These are phyloP conservation scores for Neotoma lepida DNA, from an alignment of 2,113 vertebrate species.

Conservation along the genomic window DNA sequence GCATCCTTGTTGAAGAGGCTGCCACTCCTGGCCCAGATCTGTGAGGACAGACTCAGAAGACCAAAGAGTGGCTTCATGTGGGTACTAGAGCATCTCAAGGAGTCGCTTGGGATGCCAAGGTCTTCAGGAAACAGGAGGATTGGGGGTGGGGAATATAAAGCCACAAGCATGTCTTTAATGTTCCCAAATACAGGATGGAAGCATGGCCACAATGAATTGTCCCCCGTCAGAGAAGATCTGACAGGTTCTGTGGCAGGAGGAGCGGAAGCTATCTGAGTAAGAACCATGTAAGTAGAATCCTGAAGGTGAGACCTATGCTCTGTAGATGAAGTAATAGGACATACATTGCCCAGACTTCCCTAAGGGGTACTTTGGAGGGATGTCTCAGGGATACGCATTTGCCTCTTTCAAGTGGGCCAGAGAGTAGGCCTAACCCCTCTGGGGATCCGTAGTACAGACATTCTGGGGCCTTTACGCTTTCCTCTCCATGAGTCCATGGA, in stretches of 20 bases:
- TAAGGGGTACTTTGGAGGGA: neutral
- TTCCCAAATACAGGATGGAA: constrained; percentile 51
- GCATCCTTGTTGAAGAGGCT: neutral
- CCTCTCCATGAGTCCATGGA: constrained; percentile 21
- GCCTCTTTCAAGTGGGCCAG: neutral
- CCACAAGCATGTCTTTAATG: constrained; percentile 35
- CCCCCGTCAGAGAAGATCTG: constrained; percentile 22
- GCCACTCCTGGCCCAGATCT: neutral
- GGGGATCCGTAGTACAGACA: neutral
- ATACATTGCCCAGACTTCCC: constrained; percentile 34
- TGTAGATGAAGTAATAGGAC: neutral
- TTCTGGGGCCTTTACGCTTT: neutral
- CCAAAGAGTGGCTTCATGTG: constrained; percentile 27
- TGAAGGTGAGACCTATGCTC: neutral
- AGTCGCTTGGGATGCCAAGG: constrained; percentile 31
- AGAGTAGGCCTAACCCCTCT: constrained; percentile 20
- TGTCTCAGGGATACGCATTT: constrained; percentile 2
- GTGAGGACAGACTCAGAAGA: constrained; percentile 25
- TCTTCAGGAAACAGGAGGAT: constrained; percentile 48
- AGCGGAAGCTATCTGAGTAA: constrained; percentile 17
- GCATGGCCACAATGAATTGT: neutral
- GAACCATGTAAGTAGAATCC: constrained; percentile 29
- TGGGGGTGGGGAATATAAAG: neutral
- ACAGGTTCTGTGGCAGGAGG: neutral
- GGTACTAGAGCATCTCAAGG: constrained; percentile 21